Evolutionary conservation across 2,113 vertebrate species (phyloP), one percentile per base, ranked within the genome.

Genomic region (Erpornis zantholeuca): DNA sequence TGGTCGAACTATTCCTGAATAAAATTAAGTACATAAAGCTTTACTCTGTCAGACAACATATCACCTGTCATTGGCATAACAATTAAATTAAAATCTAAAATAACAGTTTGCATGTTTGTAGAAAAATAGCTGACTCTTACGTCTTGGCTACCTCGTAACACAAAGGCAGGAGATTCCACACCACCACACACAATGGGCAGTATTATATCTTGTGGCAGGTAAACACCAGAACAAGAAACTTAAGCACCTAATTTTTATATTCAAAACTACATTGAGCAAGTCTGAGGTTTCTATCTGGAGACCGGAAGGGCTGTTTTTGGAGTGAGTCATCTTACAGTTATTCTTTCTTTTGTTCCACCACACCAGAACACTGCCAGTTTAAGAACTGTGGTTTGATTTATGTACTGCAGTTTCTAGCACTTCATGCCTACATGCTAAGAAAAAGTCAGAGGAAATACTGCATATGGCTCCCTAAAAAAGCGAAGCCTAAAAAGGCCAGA

Each of bases 161-260:
- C 31, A n/a, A 66, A 42, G 21, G 17, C 35, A 25, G 35, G 15
- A 35, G 16, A 89, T 11, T 45, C 12, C 21, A 33, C 19, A 6
- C 2, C 4, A 8, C 27, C 15, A 20, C 2, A 3, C 24, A 64
- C 47, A 82, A 53, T 0, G 4, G 20, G 4, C 20, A 76, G 2
- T 40, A 49, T 61, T 57, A 0, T 18, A 60, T n/a, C 36, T 31
- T 44, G 42, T 54, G 40, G 65, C 63, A 90, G 27, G 40, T 38
- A 77, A 73, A 44, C 3, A 66, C 4, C 15, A 52, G 50, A 59
- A 49, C 5, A 70, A 60, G 16, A 44, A 75, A 36, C 7, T 36
- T 36, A 54, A 25, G 14, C 5, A 53, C 16, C 18, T 59, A 15
- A n/a, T 56, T 93, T 95, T 82, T 71, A 52, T 68, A 68, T 60